Evolutionary conservation across 2,113 vertebrate species (phyloP).

Genomic region (Xiphophorus couchianus): DNA sequence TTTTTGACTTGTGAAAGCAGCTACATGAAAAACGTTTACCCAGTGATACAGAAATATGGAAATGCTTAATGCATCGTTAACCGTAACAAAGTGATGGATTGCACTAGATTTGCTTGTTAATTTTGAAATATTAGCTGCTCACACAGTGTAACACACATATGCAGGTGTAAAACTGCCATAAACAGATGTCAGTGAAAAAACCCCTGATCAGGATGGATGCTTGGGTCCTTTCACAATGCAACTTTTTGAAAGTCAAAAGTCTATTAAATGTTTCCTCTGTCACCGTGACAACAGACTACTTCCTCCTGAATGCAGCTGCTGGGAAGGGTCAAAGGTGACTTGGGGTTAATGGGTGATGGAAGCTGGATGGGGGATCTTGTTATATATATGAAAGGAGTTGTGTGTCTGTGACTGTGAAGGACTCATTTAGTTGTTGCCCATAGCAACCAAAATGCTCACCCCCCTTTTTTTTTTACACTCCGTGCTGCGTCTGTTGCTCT

Average conservation of each 20-base stretch:
- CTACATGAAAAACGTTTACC: no score
- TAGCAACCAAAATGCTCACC: conserved; percentile 28
- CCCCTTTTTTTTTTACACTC: not conserved
- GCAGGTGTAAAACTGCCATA: no score
- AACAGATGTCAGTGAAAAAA: not conserved
- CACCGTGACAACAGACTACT: conserved; percentile 46
- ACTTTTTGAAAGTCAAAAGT: not conserved
- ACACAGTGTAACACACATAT: no score
- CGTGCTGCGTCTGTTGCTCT: not conserved
- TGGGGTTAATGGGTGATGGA: conserved; percentile 39
- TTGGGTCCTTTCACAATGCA: not conserved
- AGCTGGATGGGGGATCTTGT: conserved; percentile 24
- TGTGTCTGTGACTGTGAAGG: conserved; percentile 45
- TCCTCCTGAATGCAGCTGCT: conserved; percentile 37
- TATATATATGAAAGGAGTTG: conserved; percentile 57
- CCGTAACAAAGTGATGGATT: no score
- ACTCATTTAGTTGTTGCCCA: conserved; percentile 36
- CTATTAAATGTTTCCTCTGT: conserved; percentile 30
- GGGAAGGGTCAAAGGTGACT: conserved; percentile 44
- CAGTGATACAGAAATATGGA: no score
- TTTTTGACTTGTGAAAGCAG: no score
- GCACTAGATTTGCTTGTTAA: no score
- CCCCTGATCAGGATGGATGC: no score
- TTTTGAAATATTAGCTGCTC: not conserved
- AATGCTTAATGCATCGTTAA: not conserved